A percentile compares a stretch with the other conserved stretches of the same genome.
Evolutionary conservation across 2,113 vertebrate species (phyloP).

Genomic region (Onychostruthus taczanowskii): DNA sequence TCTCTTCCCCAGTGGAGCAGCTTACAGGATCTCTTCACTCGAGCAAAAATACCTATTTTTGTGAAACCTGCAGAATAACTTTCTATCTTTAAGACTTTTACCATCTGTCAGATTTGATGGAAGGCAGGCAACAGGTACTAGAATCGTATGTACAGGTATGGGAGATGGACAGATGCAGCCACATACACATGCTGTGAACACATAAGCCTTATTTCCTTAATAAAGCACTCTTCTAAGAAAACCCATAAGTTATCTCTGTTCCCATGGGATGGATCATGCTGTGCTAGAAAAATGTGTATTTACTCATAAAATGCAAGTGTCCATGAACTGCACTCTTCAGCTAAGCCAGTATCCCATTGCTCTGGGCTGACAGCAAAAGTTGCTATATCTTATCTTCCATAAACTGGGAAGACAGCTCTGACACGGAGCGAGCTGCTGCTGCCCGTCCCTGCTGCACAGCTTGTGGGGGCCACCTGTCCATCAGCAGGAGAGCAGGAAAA

Average conservation of each 20-base stretch:
- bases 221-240: neutral
- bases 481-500: neutral
- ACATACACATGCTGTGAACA: neutral
- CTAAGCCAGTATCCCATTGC: neutral
- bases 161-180: neutral
- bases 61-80: neutral
- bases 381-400: neutral
- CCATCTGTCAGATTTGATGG: neutral
- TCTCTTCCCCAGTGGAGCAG: neutral
- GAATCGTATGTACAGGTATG: neutral
- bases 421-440: fast-evolving
- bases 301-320: neutral
- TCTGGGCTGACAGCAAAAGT: neutral
- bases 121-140: neutral
- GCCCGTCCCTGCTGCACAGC: neutral
- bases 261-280: neutral
- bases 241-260: neutral
- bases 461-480: neutral
- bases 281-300: neutral
- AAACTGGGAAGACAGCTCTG: neutral
- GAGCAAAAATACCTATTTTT: neutral
- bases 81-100: neutral
- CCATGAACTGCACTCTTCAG: neutral
- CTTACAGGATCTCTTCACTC: neutral
- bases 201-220: neutral